A percentile compares a stretch with the other conserved stretches of the same genome.
Evolutionary conservation across 2,113 vertebrate species (phyloP).

Genomic region (Manacus vitellinus): DNA sequence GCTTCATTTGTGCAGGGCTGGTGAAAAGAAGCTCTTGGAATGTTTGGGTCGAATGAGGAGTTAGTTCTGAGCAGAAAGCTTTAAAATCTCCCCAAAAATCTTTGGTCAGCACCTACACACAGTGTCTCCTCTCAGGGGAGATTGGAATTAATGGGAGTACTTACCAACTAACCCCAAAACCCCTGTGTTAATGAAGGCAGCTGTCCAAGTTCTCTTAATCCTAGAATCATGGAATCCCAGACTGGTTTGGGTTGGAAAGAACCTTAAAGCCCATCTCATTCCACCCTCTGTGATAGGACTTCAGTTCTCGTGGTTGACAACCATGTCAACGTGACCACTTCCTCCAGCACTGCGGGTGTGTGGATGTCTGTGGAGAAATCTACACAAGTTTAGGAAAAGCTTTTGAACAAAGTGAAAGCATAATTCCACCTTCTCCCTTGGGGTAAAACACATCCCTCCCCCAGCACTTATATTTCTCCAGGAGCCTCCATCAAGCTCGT

Average conservation of each 20-base stretch:
- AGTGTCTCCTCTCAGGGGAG: neutral
- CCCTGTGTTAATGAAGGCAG: neutral
- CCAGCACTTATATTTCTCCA: neutral
- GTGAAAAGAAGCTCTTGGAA: neutral
- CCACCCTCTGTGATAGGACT: neutral
- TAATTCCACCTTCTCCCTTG: neutral
- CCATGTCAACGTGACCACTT: fast-evolving
- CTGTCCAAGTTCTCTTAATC: neutral
- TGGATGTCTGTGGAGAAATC: neutral
- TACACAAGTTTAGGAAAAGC: neutral
- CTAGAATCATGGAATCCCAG: neutral
- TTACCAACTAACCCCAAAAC: neutral
- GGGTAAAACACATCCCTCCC: neutral
- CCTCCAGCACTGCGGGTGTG: neutral
- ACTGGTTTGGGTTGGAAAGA: neutral
- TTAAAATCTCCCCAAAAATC: neutral
- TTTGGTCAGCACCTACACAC: neutral
- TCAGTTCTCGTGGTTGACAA: neutral
- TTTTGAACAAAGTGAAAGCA: neutral
- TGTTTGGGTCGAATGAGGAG: neutral
- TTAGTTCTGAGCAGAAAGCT: neutral
- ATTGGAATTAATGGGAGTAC: neutral
- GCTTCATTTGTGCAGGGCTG: neutral
- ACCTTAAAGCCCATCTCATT: neutral
- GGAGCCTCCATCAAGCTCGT: fast-evolving